phyloP scores from a whole-genome alignment of 2,888 invertebrate species.

The Cataglyphis livida region DNA sequence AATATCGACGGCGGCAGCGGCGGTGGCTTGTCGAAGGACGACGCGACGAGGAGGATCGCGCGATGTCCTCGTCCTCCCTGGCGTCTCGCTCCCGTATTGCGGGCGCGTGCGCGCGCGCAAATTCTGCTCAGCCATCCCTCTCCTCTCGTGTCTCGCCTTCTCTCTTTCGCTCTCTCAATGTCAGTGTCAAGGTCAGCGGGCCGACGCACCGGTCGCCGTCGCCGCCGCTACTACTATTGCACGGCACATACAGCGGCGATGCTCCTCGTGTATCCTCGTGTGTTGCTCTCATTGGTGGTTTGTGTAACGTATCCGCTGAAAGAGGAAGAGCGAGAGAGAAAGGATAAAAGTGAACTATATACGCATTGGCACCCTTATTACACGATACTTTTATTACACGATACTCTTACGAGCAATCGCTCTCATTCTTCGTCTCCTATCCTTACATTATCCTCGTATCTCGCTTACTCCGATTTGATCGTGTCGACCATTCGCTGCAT shows the following conservation, averaged over 20 bases:
- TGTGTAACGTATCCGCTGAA: slow-evolving; percentile 59
- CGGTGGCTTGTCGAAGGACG: slow-evolving; percentile 22
- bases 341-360: not conserved
- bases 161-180: slow-evolving; percentile 79
- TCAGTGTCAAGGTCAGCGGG: slow-evolving; percentile 85
- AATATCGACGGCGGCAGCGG: slow-evolving; percentile 2
- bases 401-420: not conserved
- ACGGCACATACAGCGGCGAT: slow-evolving; percentile 5
- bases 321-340: slow-evolving; percentile 16
- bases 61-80: slow-evolving; percentile 52
- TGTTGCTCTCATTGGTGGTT: slow-evolving; percentile 61
- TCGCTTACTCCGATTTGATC: not conserved
- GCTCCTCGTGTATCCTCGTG: slow-evolving; percentile 61
- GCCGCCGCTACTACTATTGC: slow-evolving; percentile 49
- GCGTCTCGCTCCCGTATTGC: slow-evolving; percentile 46
- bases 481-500: slow-evolving; percentile 54
- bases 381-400: slow-evolving; percentile 2
- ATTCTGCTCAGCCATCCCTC: slow-evolving; percentile 21
- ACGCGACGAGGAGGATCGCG: slow-evolving; percentile 26
- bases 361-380: not conserved
- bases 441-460: not conserved
- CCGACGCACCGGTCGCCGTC: slow-evolving; percentile 80
- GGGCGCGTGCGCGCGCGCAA: slow-evolving; percentile 39
- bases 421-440: not conserved
- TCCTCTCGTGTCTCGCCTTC: slow-evolving; percentile 38